Evolutionary conservation across 1,140 invertebrate genomes (phyloP).

Genomic region (Drosophila triauraria): DNA sequence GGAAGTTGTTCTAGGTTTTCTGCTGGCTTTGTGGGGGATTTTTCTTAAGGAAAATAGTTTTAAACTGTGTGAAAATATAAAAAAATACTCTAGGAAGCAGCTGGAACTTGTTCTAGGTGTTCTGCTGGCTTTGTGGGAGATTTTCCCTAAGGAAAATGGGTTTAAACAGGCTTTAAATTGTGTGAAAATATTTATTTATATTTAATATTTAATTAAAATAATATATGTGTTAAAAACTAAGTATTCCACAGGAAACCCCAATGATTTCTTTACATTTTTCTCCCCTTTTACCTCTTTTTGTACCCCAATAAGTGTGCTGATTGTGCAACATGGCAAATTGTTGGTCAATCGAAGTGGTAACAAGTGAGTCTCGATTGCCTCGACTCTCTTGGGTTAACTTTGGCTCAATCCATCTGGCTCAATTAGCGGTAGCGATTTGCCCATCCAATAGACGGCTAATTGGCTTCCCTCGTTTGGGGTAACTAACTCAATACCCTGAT

Average conservation of each 20-base stretch:
- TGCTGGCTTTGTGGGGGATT: neutral
- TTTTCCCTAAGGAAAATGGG: neutral
- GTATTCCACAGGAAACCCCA: neutral
- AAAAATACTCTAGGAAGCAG: too few relatives aligned
- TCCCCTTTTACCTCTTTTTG: neutral
- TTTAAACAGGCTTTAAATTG: neutral
- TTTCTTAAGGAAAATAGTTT: neutral
- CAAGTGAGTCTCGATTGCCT: conserved; percentile 18
- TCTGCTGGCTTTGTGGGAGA: neutral
- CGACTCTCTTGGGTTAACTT: conserved; percentile 19
- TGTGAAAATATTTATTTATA: too few relatives aligned
- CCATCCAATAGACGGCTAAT: conserved; percentile 29
- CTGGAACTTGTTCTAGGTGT: neutral
- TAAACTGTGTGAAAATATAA: neutral
- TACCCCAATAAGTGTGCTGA: neutral
- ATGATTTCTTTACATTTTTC: neutral
- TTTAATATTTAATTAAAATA: too few relatives aligned
- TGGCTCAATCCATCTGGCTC: conserved; percentile 16
- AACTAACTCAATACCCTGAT: neutral
- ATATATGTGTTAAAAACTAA: too few relatives aligned
- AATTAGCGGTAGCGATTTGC: conserved; percentile 32
- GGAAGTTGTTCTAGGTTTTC: neutral
- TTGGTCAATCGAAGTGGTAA: conserved; percentile 39
- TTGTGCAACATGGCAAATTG: conserved; percentile 20
- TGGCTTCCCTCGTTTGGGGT: conserved; percentile 2